Percentiles rank a stretch among this genome's conserved stretches.
Conservation (phyloP, 37 sponge, comb jelly and placozoan species). For the Cladorhizidae sp. region DNA sequence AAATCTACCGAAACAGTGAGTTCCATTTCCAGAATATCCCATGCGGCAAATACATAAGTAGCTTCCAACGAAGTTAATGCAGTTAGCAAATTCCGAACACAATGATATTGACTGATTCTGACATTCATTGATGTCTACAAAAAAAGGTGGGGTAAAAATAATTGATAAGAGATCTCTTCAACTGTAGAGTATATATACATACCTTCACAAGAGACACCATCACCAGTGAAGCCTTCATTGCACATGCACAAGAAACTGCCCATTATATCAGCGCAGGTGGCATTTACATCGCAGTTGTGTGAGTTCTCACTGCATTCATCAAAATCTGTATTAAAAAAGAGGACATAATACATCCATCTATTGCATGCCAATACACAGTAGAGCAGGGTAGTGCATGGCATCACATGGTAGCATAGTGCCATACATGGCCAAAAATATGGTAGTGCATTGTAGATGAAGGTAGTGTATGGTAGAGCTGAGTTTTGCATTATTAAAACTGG, state of each 20-base stretch:
- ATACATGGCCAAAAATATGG: no score
- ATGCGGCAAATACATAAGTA: no score
- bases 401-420: no score
- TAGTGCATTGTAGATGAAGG: no score
- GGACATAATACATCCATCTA: no score
- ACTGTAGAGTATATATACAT: not conserved
- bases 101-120: not conserved
- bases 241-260: slow-evolving; percentile 27
- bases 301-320: slow-evolving; percentile 12
- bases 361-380: no score
- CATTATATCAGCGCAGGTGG: slow-evolving; percentile 18
- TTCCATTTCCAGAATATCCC: not conserved
- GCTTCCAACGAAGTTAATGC: no score
- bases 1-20: not conserved
- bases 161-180: not conserved
- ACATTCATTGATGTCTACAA: no score
- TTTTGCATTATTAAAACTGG: no score
- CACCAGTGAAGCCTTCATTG: slow-evolving; percentile 21
- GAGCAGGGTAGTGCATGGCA: no score
- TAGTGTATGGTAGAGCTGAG: no score
- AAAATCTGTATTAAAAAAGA: slow-evolving; percentile 19
- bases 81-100: no score
- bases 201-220: slow-evolving; percentile 13
- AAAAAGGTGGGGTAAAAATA: not conserved
- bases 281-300: slow-evolving; percentile 14